These are phyloP conservation scores for Rhabdophis nuchalis DNA, from an alignment of 2,797 vertebrate species.

Conservation along the genomic window DNA sequence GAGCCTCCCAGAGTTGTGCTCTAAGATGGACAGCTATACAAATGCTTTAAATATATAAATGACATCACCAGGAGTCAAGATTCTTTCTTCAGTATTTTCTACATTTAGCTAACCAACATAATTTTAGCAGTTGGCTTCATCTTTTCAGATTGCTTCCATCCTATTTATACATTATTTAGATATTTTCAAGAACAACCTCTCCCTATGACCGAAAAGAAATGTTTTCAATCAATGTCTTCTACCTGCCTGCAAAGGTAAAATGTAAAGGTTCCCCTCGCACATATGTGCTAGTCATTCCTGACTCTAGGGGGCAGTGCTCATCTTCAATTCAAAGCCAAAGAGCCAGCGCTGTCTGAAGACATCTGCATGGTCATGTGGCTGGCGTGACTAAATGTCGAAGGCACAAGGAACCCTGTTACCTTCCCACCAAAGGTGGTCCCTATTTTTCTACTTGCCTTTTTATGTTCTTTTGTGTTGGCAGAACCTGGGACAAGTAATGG, in stretches of 20 bases:
- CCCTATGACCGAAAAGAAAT: neutral
- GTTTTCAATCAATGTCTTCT: neutral
- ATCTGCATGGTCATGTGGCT: too few relatives aligned
- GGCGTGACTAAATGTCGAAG: too few relatives aligned
- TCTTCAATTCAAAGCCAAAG: too few relatives aligned
- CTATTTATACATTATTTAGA: neutral
- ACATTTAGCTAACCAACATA: neutral
- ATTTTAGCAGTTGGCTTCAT: neutral
- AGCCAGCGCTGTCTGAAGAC: too few relatives aligned
- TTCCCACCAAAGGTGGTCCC: too few relatives aligned
- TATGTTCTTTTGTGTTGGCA: too few relatives aligned
- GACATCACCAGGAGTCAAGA: neutral
- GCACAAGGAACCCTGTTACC: too few relatives aligned
- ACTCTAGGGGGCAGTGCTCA: too few relatives aligned
- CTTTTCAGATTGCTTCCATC: neutral
- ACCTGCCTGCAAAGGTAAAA: neutral
- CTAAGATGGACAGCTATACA: neutral
- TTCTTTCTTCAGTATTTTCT: neutral
- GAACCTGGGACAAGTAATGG: too few relatives aligned
- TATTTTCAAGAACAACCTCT: neutral
- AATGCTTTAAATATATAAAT: neutral
- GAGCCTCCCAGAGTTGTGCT: neutral
- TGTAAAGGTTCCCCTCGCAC: too few relatives aligned
- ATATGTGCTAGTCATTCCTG: too few relatives aligned
- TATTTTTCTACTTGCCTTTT: too few relatives aligned